Evolutionary conservation across 2,113 vertebrate species (phyloP).

Genomic region (Alouatta palliata): DNA sequence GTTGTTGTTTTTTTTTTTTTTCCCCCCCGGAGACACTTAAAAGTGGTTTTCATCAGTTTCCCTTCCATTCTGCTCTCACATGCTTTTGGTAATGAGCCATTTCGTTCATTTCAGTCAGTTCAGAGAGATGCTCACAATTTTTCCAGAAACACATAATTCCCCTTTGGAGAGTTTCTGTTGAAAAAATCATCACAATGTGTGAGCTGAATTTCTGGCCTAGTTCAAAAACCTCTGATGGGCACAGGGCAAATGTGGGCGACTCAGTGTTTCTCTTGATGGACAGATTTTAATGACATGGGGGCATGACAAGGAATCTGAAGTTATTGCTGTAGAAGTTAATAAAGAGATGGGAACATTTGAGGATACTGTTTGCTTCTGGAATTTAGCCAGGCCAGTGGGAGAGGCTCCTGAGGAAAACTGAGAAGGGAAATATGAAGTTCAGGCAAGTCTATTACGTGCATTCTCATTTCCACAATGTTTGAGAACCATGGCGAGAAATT

Average conservation of each 20-base stretch:
- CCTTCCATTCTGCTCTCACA: background rate
- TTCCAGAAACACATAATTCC: background rate
- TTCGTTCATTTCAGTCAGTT: background rate
- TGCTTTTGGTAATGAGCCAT: constrained; percentile 3
- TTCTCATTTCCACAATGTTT: constrained; percentile 61
- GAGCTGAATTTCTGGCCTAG: background rate
- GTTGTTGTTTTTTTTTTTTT: background rate
- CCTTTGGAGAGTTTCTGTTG: background rate
- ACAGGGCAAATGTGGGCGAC: background rate
- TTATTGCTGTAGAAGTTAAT: background rate
- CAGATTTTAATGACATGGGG: background rate
- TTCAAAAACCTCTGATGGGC: background rate
- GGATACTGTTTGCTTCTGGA: constrained; percentile 37
- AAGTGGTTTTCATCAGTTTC: background rate
- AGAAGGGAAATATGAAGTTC: constrained; percentile 50
- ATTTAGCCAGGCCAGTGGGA: constrained; percentile 53
- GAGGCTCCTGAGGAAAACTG: constrained; percentile 47
- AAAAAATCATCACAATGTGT: background rate
- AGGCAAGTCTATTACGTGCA: background rate
- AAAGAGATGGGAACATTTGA: background rate
- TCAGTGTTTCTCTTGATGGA: background rate
- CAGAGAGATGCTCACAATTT: background rate
- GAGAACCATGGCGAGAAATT: constrained; percentile 54
- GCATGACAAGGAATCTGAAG: background rate
- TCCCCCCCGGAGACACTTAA: background rate